Conservation (phyloP, 2,113 vertebrate genomes). For the Mola mola region DNA sequence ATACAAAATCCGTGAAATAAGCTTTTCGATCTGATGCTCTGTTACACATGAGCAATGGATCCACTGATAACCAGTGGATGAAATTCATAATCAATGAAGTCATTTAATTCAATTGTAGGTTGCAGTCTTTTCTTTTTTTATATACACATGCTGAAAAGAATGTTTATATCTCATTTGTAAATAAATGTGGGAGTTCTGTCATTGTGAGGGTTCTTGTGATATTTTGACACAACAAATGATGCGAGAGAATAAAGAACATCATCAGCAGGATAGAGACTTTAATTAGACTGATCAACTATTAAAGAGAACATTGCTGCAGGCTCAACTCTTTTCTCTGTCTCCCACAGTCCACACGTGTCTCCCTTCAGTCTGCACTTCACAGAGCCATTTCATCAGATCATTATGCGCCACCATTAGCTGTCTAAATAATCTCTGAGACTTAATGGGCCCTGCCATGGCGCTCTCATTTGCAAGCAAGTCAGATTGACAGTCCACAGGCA, state of each 20-base stretch:
- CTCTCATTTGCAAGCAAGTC: constrained; percentile 37
- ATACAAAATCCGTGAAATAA: too few species aligned
- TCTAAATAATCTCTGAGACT: constrained; percentile 45
- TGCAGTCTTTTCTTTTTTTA: too few species aligned
- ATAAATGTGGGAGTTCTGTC: neutral
- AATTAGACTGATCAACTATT: too few species aligned
- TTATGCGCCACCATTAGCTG: constrained; percentile 46
- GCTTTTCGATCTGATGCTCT: too few species aligned
- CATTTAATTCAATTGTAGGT: too few species aligned
- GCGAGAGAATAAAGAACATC: too few species aligned
- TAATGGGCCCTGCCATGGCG: constrained; percentile 49
- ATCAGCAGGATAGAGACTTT: too few species aligned
- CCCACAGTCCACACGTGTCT: constrained; percentile 9
- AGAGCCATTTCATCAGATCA: constrained; percentile 41
- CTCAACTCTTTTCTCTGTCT: constrained; percentile 6
- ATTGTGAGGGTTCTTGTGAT: neutral
- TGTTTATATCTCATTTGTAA: neutral
- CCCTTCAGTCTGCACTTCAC: constrained; percentile 9
- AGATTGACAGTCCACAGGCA: constrained; percentile 43
- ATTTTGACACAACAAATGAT: neutral
- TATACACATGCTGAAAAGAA: too few species aligned
- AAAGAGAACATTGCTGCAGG: too few species aligned
- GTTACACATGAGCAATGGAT: too few species aligned
- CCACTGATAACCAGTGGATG: too few species aligned
- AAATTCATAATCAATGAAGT: too few species aligned